A percentile compares a stretch with the other conserved stretches of the same genome.
Conservation (phyloP, 2,113 vertebrate species). For the Thinocorus orbignyianus region DNA sequence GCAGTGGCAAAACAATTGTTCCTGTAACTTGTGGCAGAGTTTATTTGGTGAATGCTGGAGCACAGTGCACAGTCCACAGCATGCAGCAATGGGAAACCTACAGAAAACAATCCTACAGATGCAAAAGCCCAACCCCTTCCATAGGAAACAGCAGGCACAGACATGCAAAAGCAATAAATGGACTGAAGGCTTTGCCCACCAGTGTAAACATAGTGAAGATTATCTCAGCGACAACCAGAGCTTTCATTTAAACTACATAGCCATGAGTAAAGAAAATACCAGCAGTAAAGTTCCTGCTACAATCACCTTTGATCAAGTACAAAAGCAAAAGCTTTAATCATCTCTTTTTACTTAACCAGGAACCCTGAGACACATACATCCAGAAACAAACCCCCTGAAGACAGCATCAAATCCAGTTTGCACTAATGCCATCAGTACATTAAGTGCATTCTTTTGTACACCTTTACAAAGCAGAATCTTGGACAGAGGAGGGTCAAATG, state of each 20-base stretch:
- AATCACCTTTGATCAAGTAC: background rate
- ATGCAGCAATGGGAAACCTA: background rate
- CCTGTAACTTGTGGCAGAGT: background rate
- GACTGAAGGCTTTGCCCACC: background rate
- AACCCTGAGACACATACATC: background rate
- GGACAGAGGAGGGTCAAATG: accelerated
- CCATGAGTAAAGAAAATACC: background rate
- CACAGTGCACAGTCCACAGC: background rate
- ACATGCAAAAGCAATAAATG: background rate
- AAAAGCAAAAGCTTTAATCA: background rate
- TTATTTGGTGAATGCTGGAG: background rate
- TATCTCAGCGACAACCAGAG: background rate
- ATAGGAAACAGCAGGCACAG: background rate
- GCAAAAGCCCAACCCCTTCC: background rate
- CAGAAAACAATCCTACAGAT: accelerated
- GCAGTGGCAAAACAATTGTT: background rate
- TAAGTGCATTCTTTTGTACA: background rate
- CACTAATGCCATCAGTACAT: background rate
- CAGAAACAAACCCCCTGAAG: background rate
- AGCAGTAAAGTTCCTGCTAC: background rate
- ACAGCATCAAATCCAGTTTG: background rate
- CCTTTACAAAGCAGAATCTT: accelerated
- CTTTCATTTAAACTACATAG: background rate
- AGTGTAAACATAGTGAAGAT: background rate
- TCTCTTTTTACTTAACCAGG: background rate